A percentile compares a stretch with the other conserved stretches of the same genome.
Evolutionary conservation across 2,888 invertebrate genomes (phyloP).

Genomic region (Sinelater perroti): DNA sequence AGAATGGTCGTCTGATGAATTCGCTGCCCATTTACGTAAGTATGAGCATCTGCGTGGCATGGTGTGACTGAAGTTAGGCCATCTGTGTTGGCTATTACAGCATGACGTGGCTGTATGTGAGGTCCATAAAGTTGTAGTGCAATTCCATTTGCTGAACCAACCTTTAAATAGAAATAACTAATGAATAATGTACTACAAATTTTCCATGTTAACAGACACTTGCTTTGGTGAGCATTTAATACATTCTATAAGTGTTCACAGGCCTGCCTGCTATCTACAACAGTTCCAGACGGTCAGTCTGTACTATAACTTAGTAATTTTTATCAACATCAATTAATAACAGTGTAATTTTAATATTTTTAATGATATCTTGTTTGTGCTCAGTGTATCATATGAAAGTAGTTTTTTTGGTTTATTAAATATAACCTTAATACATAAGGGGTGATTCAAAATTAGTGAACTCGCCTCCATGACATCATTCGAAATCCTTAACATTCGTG

Average conservation of each 20-base stretch:
- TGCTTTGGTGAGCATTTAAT: no score
- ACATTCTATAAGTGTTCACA: no score
- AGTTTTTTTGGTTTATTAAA: no score
- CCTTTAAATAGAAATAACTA: slow-evolving; percentile 60
- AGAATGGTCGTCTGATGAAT: slow-evolving; percentile 92
- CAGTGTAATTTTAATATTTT: no score
- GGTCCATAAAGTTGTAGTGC: slow-evolving; percentile 85
- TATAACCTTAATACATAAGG: neutral
- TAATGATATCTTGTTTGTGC: neutral
- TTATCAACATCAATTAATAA: no score
- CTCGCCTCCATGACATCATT: slow-evolving; percentile 73
- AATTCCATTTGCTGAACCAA: slow-evolving; percentile 81
- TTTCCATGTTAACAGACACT: no score
- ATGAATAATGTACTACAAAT: no score
- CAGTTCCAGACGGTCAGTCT: no score
- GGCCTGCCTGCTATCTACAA: no score
- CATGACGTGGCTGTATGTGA: slow-evolving; percentile 93
- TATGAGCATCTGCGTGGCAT: slow-evolving; percentile 90
- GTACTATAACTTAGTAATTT: no score
- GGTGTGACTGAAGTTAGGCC: slow-evolving; percentile 95
- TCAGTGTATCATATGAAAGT: neutral
- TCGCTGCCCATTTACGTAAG: slow-evolving; percentile 92
- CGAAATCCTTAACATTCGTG: slow-evolving; percentile 69
- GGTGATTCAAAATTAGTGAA: no score
- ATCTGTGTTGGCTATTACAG: slow-evolving; percentile 89